Base-by-base conservation (phyloP, 92 coral and sea anemone genomes). In the Phenganax marumi region DNA sequence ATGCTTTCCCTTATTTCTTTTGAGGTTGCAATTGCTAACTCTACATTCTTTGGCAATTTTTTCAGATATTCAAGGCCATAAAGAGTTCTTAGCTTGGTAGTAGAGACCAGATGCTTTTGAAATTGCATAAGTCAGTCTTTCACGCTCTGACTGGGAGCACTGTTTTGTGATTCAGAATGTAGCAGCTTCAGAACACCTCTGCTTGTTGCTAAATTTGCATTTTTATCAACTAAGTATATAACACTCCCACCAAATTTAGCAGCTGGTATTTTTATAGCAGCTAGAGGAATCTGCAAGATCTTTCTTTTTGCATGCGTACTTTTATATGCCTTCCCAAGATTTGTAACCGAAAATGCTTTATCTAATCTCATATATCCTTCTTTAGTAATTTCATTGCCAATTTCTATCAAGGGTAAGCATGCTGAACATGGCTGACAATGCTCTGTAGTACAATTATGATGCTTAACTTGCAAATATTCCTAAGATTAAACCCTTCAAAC, bases 11-110 rank as follows among this genome's bases (percentile, higher is more conserved):
- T 71, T 23, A 83, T 73, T 83, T 83, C 86, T 81, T 70, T 71
- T 39, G 81, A 81, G 22, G 79, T 73, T 72, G 61, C 86, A 60
- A 83, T 71, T 73, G 74, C 86, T 39, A 83, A 24, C 12, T 83
- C 86, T 12, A 83, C 86, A 71, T 83, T 83, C 81, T 54, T 73
- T 53, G 73, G 81, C 22, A 70, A 74, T 33, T 73, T 83, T 48
- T 83, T 72, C 46, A 83, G 82, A 75, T 83, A n/a, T 83, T 83
- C 73, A 83, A 83, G 74, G 33, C 86, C 86, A 73, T 83, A 83
- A 25, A 73, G 79, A 83, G 71, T 55, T 49, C 86, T 83, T 71
- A 83, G 82, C 58, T 83, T 83, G 73, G 82, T 83, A 47, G 50
- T 43, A 70, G 81, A 83, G 55, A 83, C 86, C 81, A 8, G 86